Evolutionary conservation across 2,797 vertebrate genomes (phyloP).

Genomic region (Gambusia yucatana): DNA sequence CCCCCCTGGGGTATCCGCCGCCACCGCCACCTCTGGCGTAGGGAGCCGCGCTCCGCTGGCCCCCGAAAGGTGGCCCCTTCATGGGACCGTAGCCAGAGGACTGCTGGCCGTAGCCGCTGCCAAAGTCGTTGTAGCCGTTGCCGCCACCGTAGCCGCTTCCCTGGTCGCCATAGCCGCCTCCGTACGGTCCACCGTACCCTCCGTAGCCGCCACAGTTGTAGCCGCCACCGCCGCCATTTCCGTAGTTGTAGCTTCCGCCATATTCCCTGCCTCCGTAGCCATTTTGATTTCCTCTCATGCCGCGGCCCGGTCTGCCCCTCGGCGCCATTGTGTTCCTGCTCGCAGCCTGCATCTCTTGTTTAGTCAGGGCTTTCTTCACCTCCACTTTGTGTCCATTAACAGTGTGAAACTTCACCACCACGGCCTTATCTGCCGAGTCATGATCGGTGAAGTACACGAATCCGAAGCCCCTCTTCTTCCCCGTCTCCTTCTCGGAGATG

Average conservation of each 20-base stretch:
- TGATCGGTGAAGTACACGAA: slow-evolving; percentile 96
- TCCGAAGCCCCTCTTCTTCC: slow-evolving; percentile 95
- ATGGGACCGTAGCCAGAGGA: slow-evolving; percentile 93
- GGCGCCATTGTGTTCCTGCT: slow-evolving; percentile 73
- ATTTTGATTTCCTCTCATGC: slow-evolving; percentile 86
- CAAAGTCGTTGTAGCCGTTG: slow-evolving; percentile 93
- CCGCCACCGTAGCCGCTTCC: slow-evolving; percentile 89
- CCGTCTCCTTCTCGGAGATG: slow-evolving; percentile 95
- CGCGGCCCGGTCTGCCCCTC: slow-evolving; percentile 83
- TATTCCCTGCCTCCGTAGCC: slow-evolving; percentile 84
- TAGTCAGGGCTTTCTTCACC: slow-evolving; percentile 96
- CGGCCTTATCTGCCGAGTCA: slow-evolving; percentile 95
- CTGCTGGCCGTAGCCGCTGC: slow-evolving; percentile 92
- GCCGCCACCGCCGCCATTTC: slow-evolving; percentile 85
- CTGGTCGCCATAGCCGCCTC: slow-evolving; percentile 83
- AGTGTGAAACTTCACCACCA: slow-evolving; percentile 93
- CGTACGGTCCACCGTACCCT: slow-evolving; percentile 68
- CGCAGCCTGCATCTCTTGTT: slow-evolving; percentile 93
- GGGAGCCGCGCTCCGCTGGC: slow-evolving; percentile 88
- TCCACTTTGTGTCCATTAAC: slow-evolving; percentile 96
- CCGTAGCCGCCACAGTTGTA: slow-evolving; percentile 82
- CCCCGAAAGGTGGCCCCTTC: slow-evolving; percentile 84
- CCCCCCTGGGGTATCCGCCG: slow-evolving; percentile 89
- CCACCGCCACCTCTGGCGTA: slow-evolving; percentile 84
- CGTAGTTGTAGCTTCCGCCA: slow-evolving; percentile 86